Percentiles rank a stretch among this genome's conserved stretches.
phyloP scores from a whole-genome alignment of 2,113 vertebrate species.

The Pelecanoides urinatrix region DNA sequence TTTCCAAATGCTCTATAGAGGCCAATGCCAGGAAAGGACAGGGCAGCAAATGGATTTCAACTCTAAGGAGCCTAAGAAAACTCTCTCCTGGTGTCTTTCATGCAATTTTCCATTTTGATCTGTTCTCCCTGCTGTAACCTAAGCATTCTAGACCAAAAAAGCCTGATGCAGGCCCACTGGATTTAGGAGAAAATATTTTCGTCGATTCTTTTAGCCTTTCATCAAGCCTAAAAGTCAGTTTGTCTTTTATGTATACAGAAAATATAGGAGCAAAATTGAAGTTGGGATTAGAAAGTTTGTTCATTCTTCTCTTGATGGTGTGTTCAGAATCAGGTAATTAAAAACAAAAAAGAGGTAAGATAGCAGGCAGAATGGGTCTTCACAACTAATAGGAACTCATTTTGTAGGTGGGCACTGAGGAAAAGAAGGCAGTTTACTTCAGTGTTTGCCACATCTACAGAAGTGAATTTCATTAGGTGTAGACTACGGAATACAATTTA shows the following conservation, averaged over 20 bases:
- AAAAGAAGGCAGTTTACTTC: background rate
- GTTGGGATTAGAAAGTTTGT: background rate
- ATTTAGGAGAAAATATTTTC: background rate
- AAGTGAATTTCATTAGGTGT: background rate
- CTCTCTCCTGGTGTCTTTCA: background rate
- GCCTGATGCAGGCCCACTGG: background rate
- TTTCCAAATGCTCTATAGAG: background rate
- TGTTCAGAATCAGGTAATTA: background rate
- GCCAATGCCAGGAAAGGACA: background rate
- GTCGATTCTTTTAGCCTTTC: background rate
- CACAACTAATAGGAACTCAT: background rate
- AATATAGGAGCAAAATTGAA: background rate
- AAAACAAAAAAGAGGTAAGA: background rate
- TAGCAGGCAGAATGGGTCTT: background rate
- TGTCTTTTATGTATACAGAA: background rate
- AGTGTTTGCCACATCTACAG: background rate
- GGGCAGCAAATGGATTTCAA: background rate
- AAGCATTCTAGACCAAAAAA: background rate
- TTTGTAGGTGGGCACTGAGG: background rate
- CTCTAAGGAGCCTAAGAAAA: background rate
- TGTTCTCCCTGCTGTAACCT: background rate
- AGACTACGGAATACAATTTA: constrained; percentile 30
- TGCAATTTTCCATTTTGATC: background rate
- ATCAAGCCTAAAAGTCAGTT: background rate
- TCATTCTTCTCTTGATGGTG: background rate